Conservation (phyloP, 1,140 invertebrate genomes). For the Diabrotica undecimpunctata region DNA sequence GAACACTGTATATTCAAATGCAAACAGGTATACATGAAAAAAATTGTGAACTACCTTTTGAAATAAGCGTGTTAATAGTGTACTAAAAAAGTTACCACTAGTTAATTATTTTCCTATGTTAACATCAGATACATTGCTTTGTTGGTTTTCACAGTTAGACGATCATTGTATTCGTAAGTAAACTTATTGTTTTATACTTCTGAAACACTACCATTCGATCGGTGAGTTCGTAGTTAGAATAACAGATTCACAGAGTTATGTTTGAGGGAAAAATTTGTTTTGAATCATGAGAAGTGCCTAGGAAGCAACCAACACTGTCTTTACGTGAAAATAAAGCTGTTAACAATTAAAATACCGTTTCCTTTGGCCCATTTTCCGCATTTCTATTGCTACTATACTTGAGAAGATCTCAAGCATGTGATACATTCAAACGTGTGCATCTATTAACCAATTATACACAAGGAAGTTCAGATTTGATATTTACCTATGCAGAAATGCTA, state of each 20-base stretch:
- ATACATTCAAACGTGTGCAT: not conserved
- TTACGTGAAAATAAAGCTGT: not conserved
- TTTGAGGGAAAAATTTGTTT: not conserved
- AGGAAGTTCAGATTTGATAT: no score
- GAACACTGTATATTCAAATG: no score
- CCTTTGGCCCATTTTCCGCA: not conserved
- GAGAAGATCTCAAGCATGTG: not conserved
- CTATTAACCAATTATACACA: no score
- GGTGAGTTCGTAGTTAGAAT: not conserved
- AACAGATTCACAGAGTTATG: not conserved
- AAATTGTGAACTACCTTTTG: no score
- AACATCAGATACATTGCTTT: not conserved
- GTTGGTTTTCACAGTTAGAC: not conserved
- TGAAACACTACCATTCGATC: not conserved
- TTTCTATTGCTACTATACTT: not conserved
- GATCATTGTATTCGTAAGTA: not conserved
- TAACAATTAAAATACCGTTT: conserved; percentile 1
- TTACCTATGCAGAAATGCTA: no score
- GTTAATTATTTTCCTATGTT: not conserved
- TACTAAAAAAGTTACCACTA: no score
- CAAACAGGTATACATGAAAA: no score
- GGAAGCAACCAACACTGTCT: not conserved
- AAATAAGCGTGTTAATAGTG: no score
- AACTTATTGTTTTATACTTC: not conserved
- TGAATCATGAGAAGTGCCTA: not conserved